Base-by-base conservation (phyloP, 2,797 vertebrate species). In the Acrossocheilus wenchowensis region DNA sequence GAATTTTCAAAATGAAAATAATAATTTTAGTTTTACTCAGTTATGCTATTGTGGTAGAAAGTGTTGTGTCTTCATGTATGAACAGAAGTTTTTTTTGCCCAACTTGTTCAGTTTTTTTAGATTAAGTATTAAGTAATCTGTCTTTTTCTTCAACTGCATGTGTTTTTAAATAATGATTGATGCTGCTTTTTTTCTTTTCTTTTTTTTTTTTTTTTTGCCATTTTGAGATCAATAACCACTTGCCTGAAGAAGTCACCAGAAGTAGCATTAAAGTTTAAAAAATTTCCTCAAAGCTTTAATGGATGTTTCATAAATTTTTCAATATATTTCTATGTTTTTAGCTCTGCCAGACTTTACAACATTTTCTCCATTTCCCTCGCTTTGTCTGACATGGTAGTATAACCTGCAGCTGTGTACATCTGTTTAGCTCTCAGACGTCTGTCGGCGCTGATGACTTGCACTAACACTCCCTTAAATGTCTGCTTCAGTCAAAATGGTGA, bases 401-500 rank as follows among this genome's bases (percentile, higher is more conserved):
- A 69, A 85, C 39, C 19, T 79, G 64, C 12, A n/a, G 75, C 50
- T 14, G 14, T 19, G 52, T 6, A 48, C 66, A 62, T 85, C 75
- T 85, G 66, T 72, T 80, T 80, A 71, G 66, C 21, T 41, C 6
- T 80, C 36, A 60, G 50, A 60, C 5, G 5, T 80, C 52, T 72
- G 85, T 87, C 64, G 0, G 19, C 5, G 0, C 66, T 62, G 50
- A 82, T 87, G 75, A 90, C 78, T 79, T 85, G 73, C 34, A 30
- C 39, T 54, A 69, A 84, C 78, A 23, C 34, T 80, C 34, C 34
- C 26, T 45, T 19, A 48, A 69, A 50, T 23, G 77, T 86, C 77
- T 84, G 78, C 72, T 84, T 69, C n/a, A 52, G 54, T 71, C 72
- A 82, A 73, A 57, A 64, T 45, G 5, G 62, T 88, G 84, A 89